Conservation (phyloP, 2,888 invertebrate genomes). For the Drosophila neonasuta region DNA sequence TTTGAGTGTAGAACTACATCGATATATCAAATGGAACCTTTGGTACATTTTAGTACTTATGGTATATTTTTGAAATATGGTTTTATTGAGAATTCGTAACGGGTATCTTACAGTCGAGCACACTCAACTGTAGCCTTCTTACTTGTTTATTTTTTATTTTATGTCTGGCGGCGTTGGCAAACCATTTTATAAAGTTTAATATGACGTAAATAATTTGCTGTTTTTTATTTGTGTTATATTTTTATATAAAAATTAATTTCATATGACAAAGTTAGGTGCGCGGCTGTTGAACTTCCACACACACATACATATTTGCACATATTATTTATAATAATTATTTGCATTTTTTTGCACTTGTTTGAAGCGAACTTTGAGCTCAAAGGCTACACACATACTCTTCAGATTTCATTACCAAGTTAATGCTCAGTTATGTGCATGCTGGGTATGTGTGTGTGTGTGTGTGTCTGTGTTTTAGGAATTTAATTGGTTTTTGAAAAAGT, state of each 20-base stretch:
- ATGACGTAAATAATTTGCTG: slow-evolving; percentile 73
- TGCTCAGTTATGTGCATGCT: slow-evolving; percentile 15
- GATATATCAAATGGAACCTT: too few species aligned
- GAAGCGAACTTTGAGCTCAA: slow-evolving; percentile 67
- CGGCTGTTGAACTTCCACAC: slow-evolving; percentile 33
- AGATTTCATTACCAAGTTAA: slow-evolving; percentile 61
- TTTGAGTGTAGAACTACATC: too few species aligned
- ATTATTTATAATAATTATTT: slow-evolving; percentile 34
- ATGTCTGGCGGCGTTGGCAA: slow-evolving; percentile 34
- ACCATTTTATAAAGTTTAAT: slow-evolving; percentile 72
- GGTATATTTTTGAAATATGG: too few species aligned
- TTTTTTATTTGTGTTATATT: slow-evolving; percentile 30
- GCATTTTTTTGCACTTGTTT: slow-evolving; percentile 43
- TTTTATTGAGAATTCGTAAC: too few species aligned
- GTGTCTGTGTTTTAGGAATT: slow-evolving; percentile 51
- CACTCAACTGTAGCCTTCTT: too few species aligned
- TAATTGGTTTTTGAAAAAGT: slow-evolving; percentile 78
- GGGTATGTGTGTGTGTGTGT: slow-evolving; percentile 19
- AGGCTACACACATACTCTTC: slow-evolving; percentile 41
- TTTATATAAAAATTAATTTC: slow-evolving; percentile 40
- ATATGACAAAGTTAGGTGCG: slow-evolving; percentile 44
- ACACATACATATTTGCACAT: slow-evolving; percentile 6
- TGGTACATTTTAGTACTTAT: too few species aligned
- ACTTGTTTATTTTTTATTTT: slow-evolving; percentile 3
- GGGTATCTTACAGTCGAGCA: too few species aligned